Conservation (phyloP, 2,797 vertebrate genomes). For the Peromyscus attwateri region DNA sequence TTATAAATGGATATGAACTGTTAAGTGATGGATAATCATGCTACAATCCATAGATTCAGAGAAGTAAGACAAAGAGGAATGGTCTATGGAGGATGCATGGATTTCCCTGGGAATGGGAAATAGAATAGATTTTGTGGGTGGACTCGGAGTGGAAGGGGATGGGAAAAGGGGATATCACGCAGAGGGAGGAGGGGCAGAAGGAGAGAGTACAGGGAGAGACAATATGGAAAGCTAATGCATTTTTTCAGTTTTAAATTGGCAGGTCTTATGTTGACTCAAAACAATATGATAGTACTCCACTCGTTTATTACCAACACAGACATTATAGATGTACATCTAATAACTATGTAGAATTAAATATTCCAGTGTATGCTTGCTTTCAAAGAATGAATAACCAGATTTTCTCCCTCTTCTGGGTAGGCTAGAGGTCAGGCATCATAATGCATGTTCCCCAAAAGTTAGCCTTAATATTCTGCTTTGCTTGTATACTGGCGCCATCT, state of each 20-base stretch:
- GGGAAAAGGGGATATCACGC: too few relatives aligned
- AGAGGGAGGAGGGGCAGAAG: too few relatives aligned
- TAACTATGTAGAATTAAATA: not conserved
- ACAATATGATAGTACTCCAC: rapidly evolving
- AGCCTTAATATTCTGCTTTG: not conserved
- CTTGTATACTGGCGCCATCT: not conserved
- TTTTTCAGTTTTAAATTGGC: not conserved
- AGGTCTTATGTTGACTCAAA: not conserved
- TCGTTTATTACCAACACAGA: not conserved
- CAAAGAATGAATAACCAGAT: not conserved
- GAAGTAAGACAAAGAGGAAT: too few relatives aligned
- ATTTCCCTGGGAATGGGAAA: too few relatives aligned
- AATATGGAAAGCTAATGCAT: too few relatives aligned
- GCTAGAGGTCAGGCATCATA: not conserved
- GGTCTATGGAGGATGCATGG: too few relatives aligned
- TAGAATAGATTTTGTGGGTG: too few relatives aligned
- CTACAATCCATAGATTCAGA: too few relatives aligned
- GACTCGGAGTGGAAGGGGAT: too few relatives aligned
- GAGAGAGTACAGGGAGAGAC: too few relatives aligned
- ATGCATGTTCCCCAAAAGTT: not conserved
- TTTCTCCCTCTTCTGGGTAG: not conserved
- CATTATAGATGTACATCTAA: rapidly evolving
- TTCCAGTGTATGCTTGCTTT: not conserved
- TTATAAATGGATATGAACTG: too few relatives aligned
- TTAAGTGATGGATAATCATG: too few relatives aligned